Percentiles rank a stretch among this genome's conserved stretches.
Evolutionary conservation across 2,113 vertebrate genomes (phyloP).

Genomic region (Pyxicephalus adspersus): DNA sequence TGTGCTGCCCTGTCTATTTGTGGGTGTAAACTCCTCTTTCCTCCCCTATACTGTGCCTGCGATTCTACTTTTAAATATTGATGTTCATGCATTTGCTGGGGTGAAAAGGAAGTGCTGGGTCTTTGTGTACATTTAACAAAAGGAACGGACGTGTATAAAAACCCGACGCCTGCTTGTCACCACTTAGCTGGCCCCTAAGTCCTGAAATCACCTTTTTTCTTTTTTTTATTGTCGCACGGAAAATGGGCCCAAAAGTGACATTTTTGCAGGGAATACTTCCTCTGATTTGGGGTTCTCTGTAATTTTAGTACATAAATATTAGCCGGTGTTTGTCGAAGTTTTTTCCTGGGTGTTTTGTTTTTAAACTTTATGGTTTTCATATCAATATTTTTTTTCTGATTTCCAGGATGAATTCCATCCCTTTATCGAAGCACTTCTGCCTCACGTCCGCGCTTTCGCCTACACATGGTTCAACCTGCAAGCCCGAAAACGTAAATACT

Average conservation of each 20-base stretch:
- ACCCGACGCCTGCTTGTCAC: conserved; percentile 65
- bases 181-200: conserved; percentile 60
- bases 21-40: conserved; percentile 26
- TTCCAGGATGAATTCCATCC: conserved; percentile 98
- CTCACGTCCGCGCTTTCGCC: conserved; percentile 95
- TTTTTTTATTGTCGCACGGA: background rate
- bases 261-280: background rate
- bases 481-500: conserved; percentile 99
- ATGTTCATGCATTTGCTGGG: conserved; percentile 74
- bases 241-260: background rate
- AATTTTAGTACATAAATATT: conserved; percentile 5
- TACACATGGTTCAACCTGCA: conserved; percentile 99
- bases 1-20: conserved; percentile 43
- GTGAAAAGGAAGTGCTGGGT: conserved; percentile 18
- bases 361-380: conserved; percentile 20
- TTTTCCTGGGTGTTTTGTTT: background rate
- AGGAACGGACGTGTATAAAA: conserved; percentile 70
- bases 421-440: conserved; percentile 98
- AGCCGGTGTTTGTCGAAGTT: background rate
- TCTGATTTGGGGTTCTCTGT: background rate
- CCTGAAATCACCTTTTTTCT: conserved; percentile 39
- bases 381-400: background rate
- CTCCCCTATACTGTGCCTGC: conserved; percentile 63
- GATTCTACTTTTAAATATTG: conserved; percentile 70
- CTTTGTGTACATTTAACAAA: conserved; percentile 64